Conservation (phyloP, 2,888 invertebrate species). For the Neuroscelio doddi region DNA sequence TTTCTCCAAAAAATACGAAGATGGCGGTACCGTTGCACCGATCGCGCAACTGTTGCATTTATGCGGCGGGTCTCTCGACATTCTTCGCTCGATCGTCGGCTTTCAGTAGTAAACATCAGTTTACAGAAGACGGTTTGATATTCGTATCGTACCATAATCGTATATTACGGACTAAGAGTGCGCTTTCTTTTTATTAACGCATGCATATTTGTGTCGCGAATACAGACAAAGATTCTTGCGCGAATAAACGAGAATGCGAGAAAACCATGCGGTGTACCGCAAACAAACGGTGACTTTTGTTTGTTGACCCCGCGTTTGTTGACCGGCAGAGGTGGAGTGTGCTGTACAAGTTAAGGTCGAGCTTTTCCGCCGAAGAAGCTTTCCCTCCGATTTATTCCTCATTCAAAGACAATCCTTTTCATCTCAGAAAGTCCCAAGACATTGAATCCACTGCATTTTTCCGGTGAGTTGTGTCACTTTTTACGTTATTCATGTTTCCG, state of each 20-base stretch:
- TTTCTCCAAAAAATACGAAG: too few relatives aligned
- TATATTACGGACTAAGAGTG: too few relatives aligned
- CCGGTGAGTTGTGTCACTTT: too few relatives aligned
- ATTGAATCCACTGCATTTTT: too few relatives aligned
- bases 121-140: slow-evolving; percentile 21
- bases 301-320: slow-evolving; percentile 30
- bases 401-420: too few relatives aligned
- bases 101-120: slow-evolving; percentile 42
- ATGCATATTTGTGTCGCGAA: neutral
- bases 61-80: slow-evolving; percentile 8
- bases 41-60: slow-evolving; percentile 31
- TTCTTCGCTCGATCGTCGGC: slow-evolving; percentile 29
- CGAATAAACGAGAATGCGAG: neutral
- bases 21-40: neutral
- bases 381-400: too few relatives aligned
- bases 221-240: neutral
- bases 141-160: neutral
- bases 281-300: slow-evolving; percentile 3
- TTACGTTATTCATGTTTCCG: too few relatives aligned
- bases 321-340: slow-evolving; percentile 22
- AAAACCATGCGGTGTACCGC: slow-evolving; percentile 10
- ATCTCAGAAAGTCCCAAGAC: too few relatives aligned
- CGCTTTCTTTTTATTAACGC: too few relatives aligned
- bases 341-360: too few relatives aligned
- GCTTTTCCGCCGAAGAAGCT: too few relatives aligned